Evolutionary conservation across 1,140 invertebrate genomes (phyloP).

Genomic region (Cardiocondyla obscurior): DNA sequence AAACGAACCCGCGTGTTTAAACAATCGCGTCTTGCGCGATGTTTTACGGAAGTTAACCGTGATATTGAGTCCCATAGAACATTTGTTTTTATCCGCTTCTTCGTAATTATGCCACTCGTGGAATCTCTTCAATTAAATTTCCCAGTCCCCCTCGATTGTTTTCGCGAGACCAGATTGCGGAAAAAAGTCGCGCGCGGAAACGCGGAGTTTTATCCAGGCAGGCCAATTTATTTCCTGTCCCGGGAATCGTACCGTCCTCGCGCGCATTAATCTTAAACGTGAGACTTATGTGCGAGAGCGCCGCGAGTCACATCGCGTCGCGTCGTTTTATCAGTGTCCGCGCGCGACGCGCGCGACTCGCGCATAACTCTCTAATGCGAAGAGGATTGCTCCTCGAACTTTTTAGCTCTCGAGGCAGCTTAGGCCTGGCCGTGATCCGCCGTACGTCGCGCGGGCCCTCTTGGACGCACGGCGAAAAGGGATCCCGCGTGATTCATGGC

Average conservation of each 20-base stretch:
- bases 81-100: neutral
- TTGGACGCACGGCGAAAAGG: conserved; percentile 38
- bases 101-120: neutral
- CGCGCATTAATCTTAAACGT: conserved; percentile 35
- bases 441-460: conserved; percentile 29
- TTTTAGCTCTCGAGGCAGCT: conserved; percentile 66
- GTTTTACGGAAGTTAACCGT: neutral
- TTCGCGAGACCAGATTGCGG: neutral
- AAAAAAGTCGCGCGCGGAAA: neutral
- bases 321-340: conserved; percentile 73
- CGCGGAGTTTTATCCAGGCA: conserved; percentile 9
- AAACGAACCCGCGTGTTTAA: neutral
- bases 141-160: neutral
- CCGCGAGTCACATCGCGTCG: conserved; percentile 60
- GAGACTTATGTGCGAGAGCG: conserved; percentile 52
- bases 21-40: neutral
- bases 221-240: conserved; percentile 41
- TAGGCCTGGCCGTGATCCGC: conserved; percentile 16
- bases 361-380: conserved; percentile 71
- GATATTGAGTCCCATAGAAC: neutral
- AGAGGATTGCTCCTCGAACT: conserved; percentile 74
- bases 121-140: neutral
- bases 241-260: conserved; percentile 40
- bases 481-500: conserved; percentile 64
- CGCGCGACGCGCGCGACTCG: conserved; percentile 54